Percentiles rank a stretch among this genome's conserved stretches.
Evolutionary conservation across 2,888 invertebrate genomes (phyloP).

Genomic region (Eristalis pertinax): DNA sequence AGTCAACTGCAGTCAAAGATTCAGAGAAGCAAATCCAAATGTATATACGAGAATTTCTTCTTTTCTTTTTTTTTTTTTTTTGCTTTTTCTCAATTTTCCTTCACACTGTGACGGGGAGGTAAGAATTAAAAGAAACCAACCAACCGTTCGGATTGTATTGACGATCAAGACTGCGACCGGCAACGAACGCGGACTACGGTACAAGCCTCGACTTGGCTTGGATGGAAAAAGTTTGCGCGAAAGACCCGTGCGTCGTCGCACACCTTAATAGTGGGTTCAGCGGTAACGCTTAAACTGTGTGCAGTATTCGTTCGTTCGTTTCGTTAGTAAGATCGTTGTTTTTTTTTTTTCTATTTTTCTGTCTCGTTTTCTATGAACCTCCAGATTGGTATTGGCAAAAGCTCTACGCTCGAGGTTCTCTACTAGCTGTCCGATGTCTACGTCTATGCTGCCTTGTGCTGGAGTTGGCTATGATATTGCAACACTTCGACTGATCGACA

Average conservation of each 20-base stretch:
- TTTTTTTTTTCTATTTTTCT: neutral
- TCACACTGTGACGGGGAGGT: constrained; percentile 25
- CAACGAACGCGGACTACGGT: constrained; percentile 42
- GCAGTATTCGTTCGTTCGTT: neutral
- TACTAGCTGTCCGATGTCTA: constrained; percentile 23
- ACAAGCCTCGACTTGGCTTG: constrained; percentile 54
- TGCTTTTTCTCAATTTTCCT: constrained; percentile 5
- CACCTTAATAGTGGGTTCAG: constrained; percentile 56
- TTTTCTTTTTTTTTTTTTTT: constrained; percentile 2
- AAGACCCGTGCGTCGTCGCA: neutral
- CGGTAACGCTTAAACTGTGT: constrained; percentile 3
- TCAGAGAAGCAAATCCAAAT: constrained; percentile 18
- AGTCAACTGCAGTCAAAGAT: constrained; percentile 62
- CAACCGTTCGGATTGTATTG: constrained; percentile 71
- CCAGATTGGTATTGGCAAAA: neutral
- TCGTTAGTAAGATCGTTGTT: neutral
- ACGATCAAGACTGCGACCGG: constrained; percentile 72
- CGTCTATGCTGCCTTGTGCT: constrained; percentile 3
- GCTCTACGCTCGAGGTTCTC: constrained; percentile 18
- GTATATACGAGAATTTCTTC: constrained; percentile 32
- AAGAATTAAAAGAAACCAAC: constrained; percentile 60
- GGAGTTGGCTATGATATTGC: constrained; percentile 38
- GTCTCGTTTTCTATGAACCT: neutral
- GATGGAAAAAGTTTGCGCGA: constrained; percentile 25
- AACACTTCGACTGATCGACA: constrained; percentile 38